Evolutionary conservation across 2,888 invertebrate species (phyloP), one percentile per base, ranked within the genome.

Genomic region (Rotaria socialis): DNA sequence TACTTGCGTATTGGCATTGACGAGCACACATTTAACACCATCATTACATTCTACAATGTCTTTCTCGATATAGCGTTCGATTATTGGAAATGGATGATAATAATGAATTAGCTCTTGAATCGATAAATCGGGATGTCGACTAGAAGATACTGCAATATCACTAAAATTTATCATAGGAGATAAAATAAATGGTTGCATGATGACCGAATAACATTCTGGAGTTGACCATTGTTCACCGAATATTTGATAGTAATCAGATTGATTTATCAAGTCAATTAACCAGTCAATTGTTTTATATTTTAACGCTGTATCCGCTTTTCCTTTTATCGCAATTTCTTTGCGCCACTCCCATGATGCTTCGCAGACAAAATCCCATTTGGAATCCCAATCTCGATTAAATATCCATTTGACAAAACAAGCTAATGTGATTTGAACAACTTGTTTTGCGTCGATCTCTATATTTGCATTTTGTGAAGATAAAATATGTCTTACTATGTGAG

Each of bases 111-210:
- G 35, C 22, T 85, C 74, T 52, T 85, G 67, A 35, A 85, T 74
- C 2, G 74, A 74, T n/a, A 85, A 35, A 19, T n/a, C 85, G 7
- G 67, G 67, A 16, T 35, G 67, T 16, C 6, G n/a, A 67, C 27
- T 8, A 27, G 67, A 27, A 16, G 67, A 67, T 16, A 67, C 67
- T 35, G 67, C 67, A 8, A 85, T 75, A 47, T 85, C 85, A 74
- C 85, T 85, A 50, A 85, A 52, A 74, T 85, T 85, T n/a, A 85
- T 85, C 85, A 85, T 85, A 11, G 85, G 85, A 11, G 67, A 74
- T 75, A 85, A 74, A 35, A 85, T 41, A 85, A 85, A 85, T 50
- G 85, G 85, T 24, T 85, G 85, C n/a, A 85, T 50, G 19, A 85
- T 74, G 27, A 85, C 47, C 8, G 85, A 85, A 74, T 50, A 85